Base-by-base conservation (phyloP, 2,888 invertebrate genomes). In the Muschampia plurimacula region DNA sequence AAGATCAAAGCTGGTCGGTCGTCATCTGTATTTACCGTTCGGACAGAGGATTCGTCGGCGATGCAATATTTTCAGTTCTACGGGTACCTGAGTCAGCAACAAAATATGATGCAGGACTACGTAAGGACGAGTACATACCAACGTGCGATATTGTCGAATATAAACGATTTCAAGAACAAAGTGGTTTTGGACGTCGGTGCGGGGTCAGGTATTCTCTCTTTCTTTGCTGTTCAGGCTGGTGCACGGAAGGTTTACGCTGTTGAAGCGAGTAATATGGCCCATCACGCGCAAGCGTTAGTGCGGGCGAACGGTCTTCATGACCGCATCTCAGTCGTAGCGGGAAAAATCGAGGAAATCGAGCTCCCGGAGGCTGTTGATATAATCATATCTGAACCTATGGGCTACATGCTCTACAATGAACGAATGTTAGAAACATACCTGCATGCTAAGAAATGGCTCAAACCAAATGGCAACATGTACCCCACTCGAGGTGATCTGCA, bases 101-200 rank as follows among this genome's bases (percentile, higher is more conserved):
- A 99, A 92, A 99, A 99, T 88, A 99, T 99, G 99, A 98, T 99
- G 97, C 99, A 99, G 94, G 99, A 99, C 90, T 99, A 98, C 91
- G 98, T 99, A 77, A 96, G 99, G 81, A 99, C 99, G 63, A 98
- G 99, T 86, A 99, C 99, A 73, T 99, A 99, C 92, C 99, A 99
- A 92, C 96, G 98, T 83, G 99, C 99, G 72, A 99, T 99, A 88
- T 95, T 99, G 76, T 97, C 97, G 70, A 99, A 99, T 92, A 95
- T 97, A 70, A 96, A 96, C 74, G 99, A 99, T 90, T 99, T 99
- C 90, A 94, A 95, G 86, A 97, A 97, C 85, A 98, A 99, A 96
- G 96, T 99, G 77, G 97, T 99, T 12, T 91, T 99, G 83, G 99
- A 99, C 94, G 99, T 99, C 32, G 99, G 99, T 46, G 99, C 99